Percentiles rank a stretch among this genome's conserved stretches.
Evolutionary conservation across 2,797 vertebrate species (phyloP).

Genomic region (Oreochromis grahami): DNA sequence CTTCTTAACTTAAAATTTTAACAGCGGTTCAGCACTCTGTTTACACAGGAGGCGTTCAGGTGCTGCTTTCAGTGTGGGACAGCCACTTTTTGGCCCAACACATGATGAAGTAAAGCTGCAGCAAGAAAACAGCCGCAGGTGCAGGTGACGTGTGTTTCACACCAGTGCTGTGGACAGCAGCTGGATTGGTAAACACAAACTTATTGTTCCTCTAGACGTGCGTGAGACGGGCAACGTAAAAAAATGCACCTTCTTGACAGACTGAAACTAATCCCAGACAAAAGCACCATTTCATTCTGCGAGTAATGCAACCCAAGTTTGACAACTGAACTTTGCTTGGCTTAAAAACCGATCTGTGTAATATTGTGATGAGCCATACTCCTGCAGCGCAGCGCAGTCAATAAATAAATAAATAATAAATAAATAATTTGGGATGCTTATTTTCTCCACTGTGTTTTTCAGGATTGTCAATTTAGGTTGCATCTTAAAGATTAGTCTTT

Average conservation of each 20-base stretch:
- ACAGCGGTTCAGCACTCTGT: neutral
- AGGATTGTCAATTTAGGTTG: neutral
- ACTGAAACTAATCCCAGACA: neutral
- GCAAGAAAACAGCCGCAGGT: neutral
- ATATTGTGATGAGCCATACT: neutral
- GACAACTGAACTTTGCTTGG: neutral
- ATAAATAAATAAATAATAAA: neutral
- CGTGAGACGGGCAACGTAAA: neutral
- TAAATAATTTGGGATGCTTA: neutral
- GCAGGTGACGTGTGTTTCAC: neutral
- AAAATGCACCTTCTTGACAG: neutral
- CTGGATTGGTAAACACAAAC: neutral
- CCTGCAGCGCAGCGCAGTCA: neutral
- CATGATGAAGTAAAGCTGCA: neutral
- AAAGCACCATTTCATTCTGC: neutral
- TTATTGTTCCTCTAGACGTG: neutral
- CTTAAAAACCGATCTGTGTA: neutral
- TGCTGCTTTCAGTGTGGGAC: neutral
- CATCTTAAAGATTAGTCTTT: too few relatives aligned
- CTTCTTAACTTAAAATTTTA: neutral
- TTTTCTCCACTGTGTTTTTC: neutral
- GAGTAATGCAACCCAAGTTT: neutral
- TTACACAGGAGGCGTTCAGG: neutral
- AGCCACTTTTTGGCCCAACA: neutral
- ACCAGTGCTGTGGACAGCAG: neutral